Percentiles rank a stretch among this genome's conserved stretches.
Conservation (phyloP, 2,797 vertebrate genomes). For the Catostomus latipinnis region DNA sequence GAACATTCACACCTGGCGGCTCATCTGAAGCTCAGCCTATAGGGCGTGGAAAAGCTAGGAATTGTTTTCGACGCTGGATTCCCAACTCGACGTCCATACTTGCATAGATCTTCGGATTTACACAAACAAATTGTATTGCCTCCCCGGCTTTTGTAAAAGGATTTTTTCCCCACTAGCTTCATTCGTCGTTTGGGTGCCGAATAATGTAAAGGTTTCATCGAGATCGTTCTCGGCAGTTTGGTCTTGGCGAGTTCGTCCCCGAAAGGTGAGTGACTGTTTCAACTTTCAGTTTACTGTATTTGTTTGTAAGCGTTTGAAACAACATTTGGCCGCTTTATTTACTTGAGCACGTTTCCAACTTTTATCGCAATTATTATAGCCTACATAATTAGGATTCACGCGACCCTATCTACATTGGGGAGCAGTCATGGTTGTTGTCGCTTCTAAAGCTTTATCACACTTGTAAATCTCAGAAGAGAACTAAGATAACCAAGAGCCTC, state of each 20-base stretch:
- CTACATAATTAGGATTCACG: too few species aligned
- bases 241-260: conserved; percentile 14
- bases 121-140: conserved; percentile 14
- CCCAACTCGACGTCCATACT: conserved; percentile 18
- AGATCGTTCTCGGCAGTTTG: conserved; percentile 5
- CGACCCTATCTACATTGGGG: too few species aligned
- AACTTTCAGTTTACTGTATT: conserved; percentile 40
- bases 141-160: conserved; percentile 13
- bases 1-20: conserved; percentile 25
- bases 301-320: conserved; percentile 33
- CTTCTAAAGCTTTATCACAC: background rate
- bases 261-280: conserved; percentile 37
- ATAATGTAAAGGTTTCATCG: conserved; percentile 40
- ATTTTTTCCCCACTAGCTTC: background rate
- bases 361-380: background rate
- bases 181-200: background rate
- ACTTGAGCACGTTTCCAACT: background rate
- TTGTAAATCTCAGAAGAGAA: background rate
- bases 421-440: too few species aligned
- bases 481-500: background rate
- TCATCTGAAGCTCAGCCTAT: conserved; percentile 29
- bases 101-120: conserved; percentile 32
- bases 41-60: conserved; percentile 37
- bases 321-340: background rate
- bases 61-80: conserved; percentile 34